phyloP scores from a whole-genome alignment of 2,797 vertebrate genomes.

The Siniperca scherzeri region DNA sequence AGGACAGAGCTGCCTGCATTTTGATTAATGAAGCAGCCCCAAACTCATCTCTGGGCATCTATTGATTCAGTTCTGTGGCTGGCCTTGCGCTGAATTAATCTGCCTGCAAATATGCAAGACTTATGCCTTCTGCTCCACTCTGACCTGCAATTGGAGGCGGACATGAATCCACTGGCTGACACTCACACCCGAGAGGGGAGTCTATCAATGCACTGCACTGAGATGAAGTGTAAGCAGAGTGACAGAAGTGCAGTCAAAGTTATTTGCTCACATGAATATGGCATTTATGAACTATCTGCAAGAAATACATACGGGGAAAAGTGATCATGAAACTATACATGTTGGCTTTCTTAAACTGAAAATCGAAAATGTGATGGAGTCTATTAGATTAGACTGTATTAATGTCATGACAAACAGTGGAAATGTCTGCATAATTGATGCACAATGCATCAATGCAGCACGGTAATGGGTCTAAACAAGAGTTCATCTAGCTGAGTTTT shows the following conservation, averaged over 20 bases:
- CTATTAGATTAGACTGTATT: slow-evolving; percentile 4
- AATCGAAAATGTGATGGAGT: background rate
- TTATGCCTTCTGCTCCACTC: slow-evolving; percentile 53
- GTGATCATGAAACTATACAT: background rate
- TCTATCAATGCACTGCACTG: slow-evolving; percentile 48
- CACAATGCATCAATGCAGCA: background rate
- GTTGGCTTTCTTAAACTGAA: background rate
- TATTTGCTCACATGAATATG: slow-evolving; percentile 14
- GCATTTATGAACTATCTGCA: slow-evolving; percentile 19
- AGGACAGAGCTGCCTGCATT: slow-evolving; percentile 58
- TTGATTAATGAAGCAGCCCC: slow-evolving; percentile 82
- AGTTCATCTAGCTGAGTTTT: slow-evolving; percentile 25
- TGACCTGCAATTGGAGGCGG: slow-evolving; percentile 53
- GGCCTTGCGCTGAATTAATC: slow-evolving; percentile 73
- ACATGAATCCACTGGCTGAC: slow-evolving; percentile 73
- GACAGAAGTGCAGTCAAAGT: slow-evolving; percentile 21
- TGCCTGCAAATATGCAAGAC: slow-evolving; percentile 77
- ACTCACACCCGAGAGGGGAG: slow-evolving; percentile 48
- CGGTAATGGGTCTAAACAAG: slow-evolving; percentile 2
- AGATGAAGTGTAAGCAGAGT: slow-evolving; percentile 39
- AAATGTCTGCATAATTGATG: slow-evolving; percentile 30
- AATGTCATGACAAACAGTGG: slow-evolving; percentile 16
- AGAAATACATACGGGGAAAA: slow-evolving; percentile 1
- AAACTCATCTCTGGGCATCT: slow-evolving; percentile 72
- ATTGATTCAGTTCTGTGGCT: slow-evolving; percentile 71